Evolutionary conservation across 2,888 invertebrate genomes (phyloP).

Genomic region (Hyposoter dolosus): DNA sequence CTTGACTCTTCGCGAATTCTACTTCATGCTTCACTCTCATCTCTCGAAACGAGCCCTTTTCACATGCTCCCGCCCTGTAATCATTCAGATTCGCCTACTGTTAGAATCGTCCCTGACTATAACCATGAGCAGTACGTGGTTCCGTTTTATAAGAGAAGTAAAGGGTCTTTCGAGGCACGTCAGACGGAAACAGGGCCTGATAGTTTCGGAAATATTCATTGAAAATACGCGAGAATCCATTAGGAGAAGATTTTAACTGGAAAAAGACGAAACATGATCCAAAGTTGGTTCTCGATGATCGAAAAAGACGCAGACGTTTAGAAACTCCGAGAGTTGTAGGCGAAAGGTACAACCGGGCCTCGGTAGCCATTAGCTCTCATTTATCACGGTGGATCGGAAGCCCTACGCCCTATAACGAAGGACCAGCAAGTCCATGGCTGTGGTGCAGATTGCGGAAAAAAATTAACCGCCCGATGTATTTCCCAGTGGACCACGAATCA

Average conservation of each 20-base stretch:
- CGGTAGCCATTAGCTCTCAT: conserved; percentile 69
- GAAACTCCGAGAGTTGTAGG: conserved; percentile 18
- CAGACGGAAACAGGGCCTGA: neutral
- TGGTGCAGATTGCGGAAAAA: conserved; percentile 47
- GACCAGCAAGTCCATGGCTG: neutral
- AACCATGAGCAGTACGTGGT: neutral
- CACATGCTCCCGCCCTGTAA: conserved; percentile 9
- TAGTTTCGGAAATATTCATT: neutral
- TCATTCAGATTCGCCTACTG: conserved; percentile 25
- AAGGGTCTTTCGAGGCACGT: neutral
- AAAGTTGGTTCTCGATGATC: conserved; percentile 1
- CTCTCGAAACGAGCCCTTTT: conserved; percentile 14
- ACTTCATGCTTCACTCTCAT: conserved; percentile 27
- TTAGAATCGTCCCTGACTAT: neutral
- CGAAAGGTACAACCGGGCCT: conserved; percentile 42
- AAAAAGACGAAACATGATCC: neutral
- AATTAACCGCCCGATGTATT: conserved; percentile 45
- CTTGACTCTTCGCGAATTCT: conserved; percentile 25
- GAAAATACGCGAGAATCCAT: neutral
- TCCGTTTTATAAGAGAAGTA: neutral
- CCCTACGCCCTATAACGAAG: conserved; percentile 31
- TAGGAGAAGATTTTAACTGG: neutral
- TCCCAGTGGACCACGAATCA: conserved; percentile 53
- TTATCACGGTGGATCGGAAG: conserved; percentile 68
- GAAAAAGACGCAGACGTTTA: conserved; percentile 27